Evolutionary conservation across 2,113 vertebrate genomes (phyloP), one percentile per base, ranked within the genome.

Genomic region (Lophius piscatorius): DNA sequence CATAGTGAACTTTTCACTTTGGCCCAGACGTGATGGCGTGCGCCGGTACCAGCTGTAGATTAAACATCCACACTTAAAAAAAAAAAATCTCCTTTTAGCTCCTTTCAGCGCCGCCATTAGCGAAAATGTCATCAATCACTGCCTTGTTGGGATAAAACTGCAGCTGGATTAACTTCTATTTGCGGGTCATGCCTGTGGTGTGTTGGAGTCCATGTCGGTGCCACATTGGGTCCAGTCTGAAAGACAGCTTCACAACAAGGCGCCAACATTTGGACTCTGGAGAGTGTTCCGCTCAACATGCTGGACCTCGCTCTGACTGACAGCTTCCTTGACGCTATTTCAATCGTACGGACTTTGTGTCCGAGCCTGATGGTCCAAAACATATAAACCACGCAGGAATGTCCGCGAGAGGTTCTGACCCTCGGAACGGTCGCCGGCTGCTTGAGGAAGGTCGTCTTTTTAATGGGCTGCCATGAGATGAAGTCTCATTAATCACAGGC

Each of bases 1-100:
- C 78, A 64, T 66, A 1, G 29, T 82, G 76, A 82, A 84, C 76
- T 78, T 63, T 81, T 87, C 74, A 78, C 84, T 80, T 42, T 7
- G 34, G 40, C 16, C 52, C 54, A 66, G 49, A 60, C 76, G 21
- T 14, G 63, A 48, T 33, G 60, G 54, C 38, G 29, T 33, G 49
- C 57, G 59, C 50, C 78, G 52, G 57, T 12, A 2, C 36, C 38
- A 16, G 44, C 50, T 34, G 41, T 3, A 35, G 29, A 38, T 76
- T 42, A 39, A 69, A 70, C 58, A 18, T 41, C 39, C 56, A 36
- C 12, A 18, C 2, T 22, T 44, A 64, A n/a, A n/a, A n/a, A n/a
- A n/a, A n/a, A n/a, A n/a, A n/a, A n/a, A n/a, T n/a, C n/a, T n/a
- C 26, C 44, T 40, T 31, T 64, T 12, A 31, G 20, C 33, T 47